Evolutionary conservation across 1,140 invertebrate species (phyloP).

Genomic region (Stegodyphus mimosarum): DNA sequence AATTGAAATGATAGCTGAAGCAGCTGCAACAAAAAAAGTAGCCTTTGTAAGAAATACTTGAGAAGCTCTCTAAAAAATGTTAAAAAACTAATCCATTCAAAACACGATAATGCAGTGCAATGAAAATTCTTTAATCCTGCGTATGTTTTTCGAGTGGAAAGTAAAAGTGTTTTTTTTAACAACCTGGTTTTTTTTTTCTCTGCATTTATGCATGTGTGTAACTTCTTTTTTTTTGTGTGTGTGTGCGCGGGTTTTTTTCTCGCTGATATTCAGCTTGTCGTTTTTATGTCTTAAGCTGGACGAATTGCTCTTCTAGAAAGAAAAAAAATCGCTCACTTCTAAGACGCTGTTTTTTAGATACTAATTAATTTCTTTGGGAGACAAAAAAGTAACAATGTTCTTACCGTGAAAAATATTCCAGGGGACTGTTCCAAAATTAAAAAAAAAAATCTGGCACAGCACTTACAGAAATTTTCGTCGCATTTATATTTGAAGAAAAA

Average conservation of each 20-base stretch:
- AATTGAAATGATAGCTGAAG: conserved; percentile 34
- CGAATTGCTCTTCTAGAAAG: not conserved
- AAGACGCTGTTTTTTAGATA: not conserved
- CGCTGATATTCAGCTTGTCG: not conserved
- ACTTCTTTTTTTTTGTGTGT: no score
- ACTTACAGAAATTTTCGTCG: no score
- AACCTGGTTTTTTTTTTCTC: not conserved
- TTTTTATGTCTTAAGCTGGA: not conserved
- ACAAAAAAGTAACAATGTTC: not conserved
- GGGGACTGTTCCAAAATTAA: no score
- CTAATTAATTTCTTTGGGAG: not conserved
- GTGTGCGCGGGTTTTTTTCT: not conserved
- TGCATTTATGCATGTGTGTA: no score
- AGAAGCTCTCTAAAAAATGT: not conserved
- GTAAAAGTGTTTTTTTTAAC: conserved; percentile 29
- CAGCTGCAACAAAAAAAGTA: not conserved
- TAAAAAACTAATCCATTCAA: conserved; percentile 14
- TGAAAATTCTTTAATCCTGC: conserved; percentile 36
- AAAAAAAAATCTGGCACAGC: no score
- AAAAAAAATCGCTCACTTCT: not conserved
- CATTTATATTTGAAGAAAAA: no score
- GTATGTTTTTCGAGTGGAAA: conserved; percentile 37
- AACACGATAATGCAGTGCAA: conserved; percentile 5
- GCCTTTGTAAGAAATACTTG: conserved; percentile 7
- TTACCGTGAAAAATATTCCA: not conserved